phyloP scores from a whole-genome alignment of 2,113 vertebrate genomes.

The Romanogobio albipinnatus region DNA sequence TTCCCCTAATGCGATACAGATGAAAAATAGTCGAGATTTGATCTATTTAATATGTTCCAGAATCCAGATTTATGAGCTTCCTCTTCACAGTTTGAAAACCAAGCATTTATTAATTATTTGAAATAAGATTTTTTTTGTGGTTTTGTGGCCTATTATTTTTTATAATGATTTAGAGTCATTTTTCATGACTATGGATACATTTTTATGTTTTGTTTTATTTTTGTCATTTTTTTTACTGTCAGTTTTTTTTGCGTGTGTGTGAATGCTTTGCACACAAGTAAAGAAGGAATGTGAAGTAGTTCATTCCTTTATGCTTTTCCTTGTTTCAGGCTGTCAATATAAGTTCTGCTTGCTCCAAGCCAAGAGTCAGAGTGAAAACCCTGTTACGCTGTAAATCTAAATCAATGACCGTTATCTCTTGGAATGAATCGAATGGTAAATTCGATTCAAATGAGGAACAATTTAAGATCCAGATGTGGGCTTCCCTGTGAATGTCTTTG shows the following conservation, averaged over 20 bases:
- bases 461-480: constrained; percentile 26
- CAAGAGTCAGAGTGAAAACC: not conserved
- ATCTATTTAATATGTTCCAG: not conserved
- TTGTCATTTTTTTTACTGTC: too few species aligned
- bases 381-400: not conserved
- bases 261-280: not conserved
- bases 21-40: not conserved
- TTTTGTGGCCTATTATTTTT: not conserved
- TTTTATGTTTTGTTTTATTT: not conserved
- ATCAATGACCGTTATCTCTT: constrained; percentile 34
- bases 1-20: not conserved
- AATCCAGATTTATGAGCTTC: not conserved
- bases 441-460: constrained; percentile 37
- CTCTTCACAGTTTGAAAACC: not conserved
- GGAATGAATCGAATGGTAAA: constrained; percentile 35
- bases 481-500: constrained; percentile 31
- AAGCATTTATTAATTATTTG: not conserved
- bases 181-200: not conserved
- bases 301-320: not conserved
- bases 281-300: not conserved
- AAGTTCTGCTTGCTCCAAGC: constrained; percentile 10
- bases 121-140: not conserved
- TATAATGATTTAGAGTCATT: not conserved
- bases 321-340: constrained; percentile 24
- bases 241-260: not conserved